Evolutionary conservation across 2,797 vertebrate species (phyloP), one percentile per base, ranked within the genome.

Genomic region (Phrynocephalus forsythii): DNA sequence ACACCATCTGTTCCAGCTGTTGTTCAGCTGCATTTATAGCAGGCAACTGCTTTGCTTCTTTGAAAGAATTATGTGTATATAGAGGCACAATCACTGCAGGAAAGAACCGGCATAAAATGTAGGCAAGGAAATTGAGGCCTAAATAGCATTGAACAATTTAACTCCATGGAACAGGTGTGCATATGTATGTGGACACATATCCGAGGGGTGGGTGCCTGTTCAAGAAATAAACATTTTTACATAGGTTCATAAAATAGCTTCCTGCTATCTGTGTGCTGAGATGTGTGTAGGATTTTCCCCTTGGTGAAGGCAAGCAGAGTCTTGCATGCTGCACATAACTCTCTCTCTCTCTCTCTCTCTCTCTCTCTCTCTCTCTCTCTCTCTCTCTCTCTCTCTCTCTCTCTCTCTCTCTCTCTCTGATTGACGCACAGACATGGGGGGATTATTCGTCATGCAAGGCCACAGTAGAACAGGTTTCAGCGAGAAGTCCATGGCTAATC

Each of bases 11-110:
- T 78, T 92, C 89, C 91, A 93, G 92, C 84, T 94, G 92, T 91
- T 94, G 33, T 92, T 89, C 87, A 86, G 91, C 33, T 89, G 92
- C 88, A 86, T 94, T 94, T 94, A 87, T 88, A 95, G 93, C 90
- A 92, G 90, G 91, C 75, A 52, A 91, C 89, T 94, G 82, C 90
- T 84, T 86, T 86, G 82, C 86, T 90, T 69, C 80, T 91, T 63
- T 1, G n/a, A n/a, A 56, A 30, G 24, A 71, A 48, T 33, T 48
- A 26, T 67, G 79, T 9, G 68, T 86, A 78, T 2, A 0, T 22
- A 87, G 60, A 81, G 76, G 68, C 71, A 44, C 44, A 66, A 2
- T 50, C 1, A 0, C 22, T 85, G 71, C 30, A 38, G 80, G 15
- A 50, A 38, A 44, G 63, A 76, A 7, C 44, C 52, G 79, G 69